A percentile compares a stretch with the other conserved stretches of the same genome.
phyloP scores from a whole-genome alignment of 2,888 invertebrate species.

The Amphipyra tragopoginis region DNA sequence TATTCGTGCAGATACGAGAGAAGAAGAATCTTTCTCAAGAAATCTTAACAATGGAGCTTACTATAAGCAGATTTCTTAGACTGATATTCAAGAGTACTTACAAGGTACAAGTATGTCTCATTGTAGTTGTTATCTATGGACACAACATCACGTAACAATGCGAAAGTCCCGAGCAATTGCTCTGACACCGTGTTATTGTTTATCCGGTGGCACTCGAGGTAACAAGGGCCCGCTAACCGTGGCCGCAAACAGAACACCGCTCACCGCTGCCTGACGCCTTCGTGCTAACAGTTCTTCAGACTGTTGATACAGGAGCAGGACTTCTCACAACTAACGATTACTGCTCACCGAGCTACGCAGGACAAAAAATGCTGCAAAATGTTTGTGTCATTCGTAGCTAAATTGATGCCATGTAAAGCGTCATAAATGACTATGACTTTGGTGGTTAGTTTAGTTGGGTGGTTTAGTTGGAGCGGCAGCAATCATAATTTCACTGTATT shows the following conservation, averaged over 20 bases:
- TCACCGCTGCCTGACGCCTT: constrained; percentile 65
- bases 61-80: constrained; percentile 30
- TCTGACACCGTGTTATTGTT: constrained; percentile 71
- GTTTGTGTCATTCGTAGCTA: constrained; percentile 12
- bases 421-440: too few relatives aligned
- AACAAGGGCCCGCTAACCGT: constrained; percentile 83
- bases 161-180: constrained; percentile 74
- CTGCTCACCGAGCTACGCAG: constrained; percentile 54
- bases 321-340: constrained; percentile 72
- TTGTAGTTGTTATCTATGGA: constrained; percentile 54
- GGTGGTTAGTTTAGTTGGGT: too few relatives aligned
- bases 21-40: constrained; percentile 33
- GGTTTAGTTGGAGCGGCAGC: too few relatives aligned
- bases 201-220: constrained; percentile 76
- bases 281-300: constrained; percentile 74
- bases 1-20: too few relatives aligned
- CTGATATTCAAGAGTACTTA: constrained; percentile 10
- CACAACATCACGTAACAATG: constrained; percentile 70
- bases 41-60: constrained; percentile 29
- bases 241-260: constrained; percentile 72
- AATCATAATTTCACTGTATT: too few relatives aligned
- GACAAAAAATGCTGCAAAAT: constrained; percentile 45
- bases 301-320: constrained; percentile 65
- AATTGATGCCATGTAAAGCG: not conserved
- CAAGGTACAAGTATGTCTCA: constrained; percentile 22